Percentiles rank a stretch among this genome's conserved stretches.
These are phyloP conservation scores for Eublepharis macularius DNA, from an alignment of 2,113 vertebrate species.

Conservation along the genomic window DNA sequence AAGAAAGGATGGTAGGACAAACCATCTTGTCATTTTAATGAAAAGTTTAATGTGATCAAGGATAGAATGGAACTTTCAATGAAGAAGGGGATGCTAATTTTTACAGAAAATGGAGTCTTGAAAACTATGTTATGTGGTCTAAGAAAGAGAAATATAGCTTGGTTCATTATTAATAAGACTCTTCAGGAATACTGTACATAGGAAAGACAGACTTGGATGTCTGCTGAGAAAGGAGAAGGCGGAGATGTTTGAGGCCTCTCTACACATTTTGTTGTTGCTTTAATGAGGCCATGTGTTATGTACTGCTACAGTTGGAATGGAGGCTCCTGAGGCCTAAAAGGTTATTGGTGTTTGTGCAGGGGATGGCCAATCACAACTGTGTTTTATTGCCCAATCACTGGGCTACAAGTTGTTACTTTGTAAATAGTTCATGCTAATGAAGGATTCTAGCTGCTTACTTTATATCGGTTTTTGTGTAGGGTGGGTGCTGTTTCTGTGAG, in stretches of 20 bases:
- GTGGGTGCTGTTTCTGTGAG: no score
- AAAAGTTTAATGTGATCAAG: conserved; percentile 14
- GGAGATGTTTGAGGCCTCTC: not conserved
- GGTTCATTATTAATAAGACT: not conserved
- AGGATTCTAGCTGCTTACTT: no score
- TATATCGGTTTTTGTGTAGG: no score
- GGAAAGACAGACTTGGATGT: not conserved
- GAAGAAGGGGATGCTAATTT: not conserved
- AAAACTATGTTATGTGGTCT: not conserved
- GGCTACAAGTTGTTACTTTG: no score
- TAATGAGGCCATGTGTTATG: no score
- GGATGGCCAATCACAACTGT: no score
- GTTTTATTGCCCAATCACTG: no score
- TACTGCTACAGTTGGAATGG: no score
- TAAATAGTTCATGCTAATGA: no score
- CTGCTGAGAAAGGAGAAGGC: not conserved
- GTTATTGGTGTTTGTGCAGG: no score
- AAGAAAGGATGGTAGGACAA: conserved; percentile 37
- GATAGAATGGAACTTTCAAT: conserved; percentile 16
- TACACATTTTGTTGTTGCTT: not conserved
- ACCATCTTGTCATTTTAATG: conserved; percentile 42
- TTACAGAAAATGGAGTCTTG: not conserved
- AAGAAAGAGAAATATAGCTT: not conserved
- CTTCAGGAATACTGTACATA: not conserved
- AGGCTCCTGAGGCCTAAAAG: no score